A percentile compares a stretch with the other conserved stretches of the same genome.
Conservation (phyloP, 2,113 vertebrate genomes). For the Ursus arctos region DNA sequence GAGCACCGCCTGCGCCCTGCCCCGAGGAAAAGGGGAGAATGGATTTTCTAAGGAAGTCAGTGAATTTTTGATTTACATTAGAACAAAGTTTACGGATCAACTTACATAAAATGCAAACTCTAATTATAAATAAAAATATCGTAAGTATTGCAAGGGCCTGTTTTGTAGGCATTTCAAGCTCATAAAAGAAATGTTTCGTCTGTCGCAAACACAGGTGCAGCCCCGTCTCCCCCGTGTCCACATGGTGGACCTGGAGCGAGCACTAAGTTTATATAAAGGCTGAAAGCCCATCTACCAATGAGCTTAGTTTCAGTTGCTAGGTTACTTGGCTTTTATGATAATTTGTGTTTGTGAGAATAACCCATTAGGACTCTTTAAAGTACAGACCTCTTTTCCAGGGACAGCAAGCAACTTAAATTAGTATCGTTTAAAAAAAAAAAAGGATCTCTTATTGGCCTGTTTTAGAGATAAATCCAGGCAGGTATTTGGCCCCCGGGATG, state of each 20-base stretch:
- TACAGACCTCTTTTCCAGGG: not conserved
- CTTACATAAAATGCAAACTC: not conserved
- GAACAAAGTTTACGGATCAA: not conserved
- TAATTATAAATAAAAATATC: not conserved
- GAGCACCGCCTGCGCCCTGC: not conserved
- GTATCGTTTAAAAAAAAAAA: not conserved
- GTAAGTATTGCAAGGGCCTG: not conserved
- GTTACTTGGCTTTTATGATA: not conserved
- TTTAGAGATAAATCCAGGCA: not conserved
- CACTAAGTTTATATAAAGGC: not conserved
- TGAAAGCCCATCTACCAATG: not conserved
- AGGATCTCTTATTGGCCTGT: not conserved
- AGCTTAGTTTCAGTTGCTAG: not conserved
- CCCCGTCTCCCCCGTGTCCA: accelerated
- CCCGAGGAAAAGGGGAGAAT: no score
- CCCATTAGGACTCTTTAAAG: not conserved
- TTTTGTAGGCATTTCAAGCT: not conserved
- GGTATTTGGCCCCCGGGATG: no score
- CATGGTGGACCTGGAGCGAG: not conserved
- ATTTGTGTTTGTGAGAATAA: not conserved
- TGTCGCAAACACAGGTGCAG: no score
- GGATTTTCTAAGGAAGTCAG: not conserved
- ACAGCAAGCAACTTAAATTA: not conserved
- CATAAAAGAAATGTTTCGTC: not conserved
- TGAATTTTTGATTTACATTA: not conserved